Evolutionary conservation across 2,888 invertebrate species (phyloP), one percentile per base, ranked within the genome.

Genomic region (Tachina grossa): DNA sequence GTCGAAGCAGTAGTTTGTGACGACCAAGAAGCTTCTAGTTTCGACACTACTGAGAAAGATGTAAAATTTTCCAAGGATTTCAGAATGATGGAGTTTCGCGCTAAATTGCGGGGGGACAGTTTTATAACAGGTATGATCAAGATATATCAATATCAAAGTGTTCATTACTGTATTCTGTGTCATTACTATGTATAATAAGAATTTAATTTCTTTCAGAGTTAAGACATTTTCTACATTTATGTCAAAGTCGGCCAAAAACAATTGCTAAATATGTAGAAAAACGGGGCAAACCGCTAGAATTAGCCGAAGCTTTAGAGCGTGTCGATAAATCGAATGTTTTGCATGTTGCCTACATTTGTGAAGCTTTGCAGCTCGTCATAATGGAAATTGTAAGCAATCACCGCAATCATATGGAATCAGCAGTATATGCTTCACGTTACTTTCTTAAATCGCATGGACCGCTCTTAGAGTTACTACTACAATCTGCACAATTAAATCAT

Each of bases 251-350:
- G 91, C 93, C 86, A 92, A 94, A 89, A 93, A 94, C 90, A 2
- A 93, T 95, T 55, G 91, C 94, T 1, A 95, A 95, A 87, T 97
- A 96, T 90, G 93, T 97, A 19, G 94, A 95, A 88, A 93, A 93
- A 78, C 96, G 96, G 2, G 96, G 96, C 2, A 95, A 94, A 89
- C 95, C 95, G 0, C 93, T 95, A 68, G 96, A 97, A 92, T 93
- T 97, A 71, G 93, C 96, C 1, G 94, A 95, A 71, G 94, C 95
- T 55, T 92, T 96, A 14, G 95, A 95, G 83, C 92, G 93, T 13
- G 93, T 95, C 0, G 95, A 95, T 87, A 95, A 94, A 89, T 94
- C 94, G 41, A 94, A 95, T 88, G 90, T 95, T 0, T 92, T 94
- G 8, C 93, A 95, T 47, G 93, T 95, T 0, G 93, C 94, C 53